Percentiles rank a stretch among this genome's conserved stretches.
Evolutionary conservation across 1,140 invertebrate genomes (phyloP).

Genomic region (Drosophila lini): DNA sequence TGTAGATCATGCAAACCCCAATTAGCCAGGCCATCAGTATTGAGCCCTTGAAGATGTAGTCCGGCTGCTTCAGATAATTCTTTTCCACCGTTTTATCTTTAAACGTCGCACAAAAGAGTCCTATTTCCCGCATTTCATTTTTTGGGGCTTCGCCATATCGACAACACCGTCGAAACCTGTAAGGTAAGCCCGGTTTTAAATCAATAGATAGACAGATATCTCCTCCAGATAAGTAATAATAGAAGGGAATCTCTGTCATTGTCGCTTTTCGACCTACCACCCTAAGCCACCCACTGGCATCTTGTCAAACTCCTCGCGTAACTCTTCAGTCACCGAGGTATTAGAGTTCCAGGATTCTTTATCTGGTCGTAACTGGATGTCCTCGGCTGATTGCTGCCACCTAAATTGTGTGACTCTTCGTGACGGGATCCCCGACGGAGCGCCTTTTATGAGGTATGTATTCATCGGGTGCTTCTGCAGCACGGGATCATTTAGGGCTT

Average conservation of each 20-base stretch:
- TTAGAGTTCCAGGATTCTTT: no score
- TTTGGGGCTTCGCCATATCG: neutral
- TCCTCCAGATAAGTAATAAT: neutral
- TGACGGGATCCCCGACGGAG: no score
- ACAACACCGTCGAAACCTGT: neutral
- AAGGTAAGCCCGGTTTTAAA: neutral
- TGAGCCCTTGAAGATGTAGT: conserved; percentile 73
- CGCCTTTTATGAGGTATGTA: neutral
- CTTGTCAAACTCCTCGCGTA: conserved; percentile 12
- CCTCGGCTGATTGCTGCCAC: neutral
- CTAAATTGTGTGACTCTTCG: no score
- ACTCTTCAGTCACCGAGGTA: neutral
- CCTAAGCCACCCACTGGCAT: conserved; percentile 19
- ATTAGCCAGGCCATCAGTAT: conserved; percentile 54
- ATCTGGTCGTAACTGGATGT: neutral
- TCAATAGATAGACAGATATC: neutral
- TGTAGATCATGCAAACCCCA: conserved; percentile 20
- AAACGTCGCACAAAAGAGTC: conserved; percentile 47
- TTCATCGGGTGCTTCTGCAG: neutral
- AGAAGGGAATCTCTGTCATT: no score
- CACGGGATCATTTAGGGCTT: neutral
- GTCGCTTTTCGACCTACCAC: neutral
- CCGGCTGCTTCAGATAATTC: conserved; percentile 65
- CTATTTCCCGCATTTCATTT: conserved; percentile 6
- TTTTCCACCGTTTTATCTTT: conserved; percentile 58